A percentile compares a stretch with the other conserved stretches of the same genome.
These are phyloP conservation scores for Eristalinus sepulchralis DNA, from an alignment of 2,888 invertebrate genomes.

Conservation along the genomic window DNA sequence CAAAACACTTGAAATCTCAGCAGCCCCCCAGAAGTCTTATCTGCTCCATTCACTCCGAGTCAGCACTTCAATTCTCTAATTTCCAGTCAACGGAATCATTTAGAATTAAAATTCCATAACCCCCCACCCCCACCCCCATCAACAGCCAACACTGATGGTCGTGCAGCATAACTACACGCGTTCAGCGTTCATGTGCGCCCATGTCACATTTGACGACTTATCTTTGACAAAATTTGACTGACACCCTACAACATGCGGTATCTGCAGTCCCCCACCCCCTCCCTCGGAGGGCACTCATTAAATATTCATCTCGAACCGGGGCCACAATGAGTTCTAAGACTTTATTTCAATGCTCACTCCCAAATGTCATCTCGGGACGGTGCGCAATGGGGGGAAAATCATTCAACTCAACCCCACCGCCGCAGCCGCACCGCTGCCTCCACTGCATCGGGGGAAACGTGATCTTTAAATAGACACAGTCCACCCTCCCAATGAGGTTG, in stretches of 20 bases:
- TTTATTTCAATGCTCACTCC: background rate
- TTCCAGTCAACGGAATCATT: background rate
- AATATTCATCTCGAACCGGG: conserved; percentile 36
- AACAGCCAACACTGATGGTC: background rate
- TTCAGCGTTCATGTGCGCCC: conserved; percentile 19
- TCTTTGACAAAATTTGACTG: conserved; percentile 48
- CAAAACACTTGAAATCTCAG: background rate
- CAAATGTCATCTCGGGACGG: background rate
- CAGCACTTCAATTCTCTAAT: background rate
- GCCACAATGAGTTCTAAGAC: conserved; percentile 15
- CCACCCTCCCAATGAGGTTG: conserved; percentile 24
- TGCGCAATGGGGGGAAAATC: background rate
- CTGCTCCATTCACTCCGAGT: background rate
- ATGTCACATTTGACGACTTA: conserved; percentile 34
- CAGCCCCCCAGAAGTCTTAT: background rate
- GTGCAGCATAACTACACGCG: conserved; percentile 6
- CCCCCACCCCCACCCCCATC: background rate
- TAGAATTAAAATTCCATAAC: background rate
- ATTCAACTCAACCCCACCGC: background rate
- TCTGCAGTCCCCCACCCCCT: background rate
- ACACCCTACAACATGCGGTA: conserved; percentile 38
- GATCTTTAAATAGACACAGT: conserved; percentile 60
- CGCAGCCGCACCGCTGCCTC: background rate
- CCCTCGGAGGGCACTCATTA: conserved; percentile 21
- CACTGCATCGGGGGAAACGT: conserved; percentile 8